Conservation (phyloP, 2,888 invertebrate species). For the Oligia fasciuncula region DNA sequence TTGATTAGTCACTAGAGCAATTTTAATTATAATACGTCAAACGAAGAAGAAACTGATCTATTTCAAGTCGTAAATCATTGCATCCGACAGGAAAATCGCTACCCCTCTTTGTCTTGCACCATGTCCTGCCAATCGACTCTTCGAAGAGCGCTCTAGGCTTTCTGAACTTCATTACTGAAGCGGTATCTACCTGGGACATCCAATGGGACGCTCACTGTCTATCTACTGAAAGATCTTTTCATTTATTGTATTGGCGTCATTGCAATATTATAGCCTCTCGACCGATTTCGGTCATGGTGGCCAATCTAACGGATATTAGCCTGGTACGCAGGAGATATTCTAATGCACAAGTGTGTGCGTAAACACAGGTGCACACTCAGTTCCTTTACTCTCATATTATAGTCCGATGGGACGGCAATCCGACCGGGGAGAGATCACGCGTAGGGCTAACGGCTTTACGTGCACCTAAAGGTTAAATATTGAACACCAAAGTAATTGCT, state of each 20-base stretch:
- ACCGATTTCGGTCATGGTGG: no score
- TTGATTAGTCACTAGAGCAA: background rate
- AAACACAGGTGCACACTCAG: no score
- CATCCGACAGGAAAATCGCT: constrained; percentile 10
- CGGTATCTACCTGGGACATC: constrained; percentile 37
- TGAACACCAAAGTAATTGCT: background rate
- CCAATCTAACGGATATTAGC: no score
- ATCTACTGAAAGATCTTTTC: constrained; percentile 6
- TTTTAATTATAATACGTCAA: no score
- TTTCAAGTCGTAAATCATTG: background rate
- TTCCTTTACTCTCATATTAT: no score
- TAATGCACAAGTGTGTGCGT: no score
- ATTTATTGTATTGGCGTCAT: background rate
- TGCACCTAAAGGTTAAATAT: background rate
- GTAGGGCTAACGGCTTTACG: no score
- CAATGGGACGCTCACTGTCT: constrained; percentile 9
- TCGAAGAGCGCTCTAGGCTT: constrained; percentile 43
- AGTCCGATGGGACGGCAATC: no score
- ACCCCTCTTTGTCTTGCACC: constrained; percentile 20
- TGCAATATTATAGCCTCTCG: no score
- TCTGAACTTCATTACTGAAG: constrained; percentile 44
- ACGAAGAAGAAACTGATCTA: background rate
- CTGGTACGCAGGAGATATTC: no score
- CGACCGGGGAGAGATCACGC: no score
- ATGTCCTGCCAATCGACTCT: constrained; percentile 43